These are phyloP conservation scores for Acipenser oxyrinchus DNA, from an alignment of 2,797 vertebrate genomes.

Conservation along the genomic window DNA sequence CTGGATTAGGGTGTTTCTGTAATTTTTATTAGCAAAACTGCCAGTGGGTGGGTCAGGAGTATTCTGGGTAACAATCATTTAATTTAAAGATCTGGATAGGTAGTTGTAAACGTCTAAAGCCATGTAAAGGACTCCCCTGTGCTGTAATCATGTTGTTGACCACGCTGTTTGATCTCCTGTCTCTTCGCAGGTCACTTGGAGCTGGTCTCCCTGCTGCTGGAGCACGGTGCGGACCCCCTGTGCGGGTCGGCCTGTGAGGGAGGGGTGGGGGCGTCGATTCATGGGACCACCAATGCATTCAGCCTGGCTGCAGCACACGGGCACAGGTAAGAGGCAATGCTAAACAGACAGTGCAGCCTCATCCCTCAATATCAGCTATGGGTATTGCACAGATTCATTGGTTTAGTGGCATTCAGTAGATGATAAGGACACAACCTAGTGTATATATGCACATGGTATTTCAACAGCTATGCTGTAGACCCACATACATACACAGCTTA, in stretches of 20 bases:
- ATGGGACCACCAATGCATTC: slow-evolving; percentile 71
- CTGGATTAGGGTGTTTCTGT: background rate
- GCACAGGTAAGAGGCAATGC: slow-evolving; percentile 55
- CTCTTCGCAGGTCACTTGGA: slow-evolving; percentile 63
- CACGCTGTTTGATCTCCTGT: background rate
- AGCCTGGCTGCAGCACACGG: slow-evolving; percentile 69
- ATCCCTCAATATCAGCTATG: background rate
- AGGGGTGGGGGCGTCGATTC: slow-evolving; percentile 59
- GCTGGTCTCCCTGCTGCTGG: slow-evolving; percentile 65
- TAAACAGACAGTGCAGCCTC: background rate
- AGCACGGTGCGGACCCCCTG: slow-evolving; percentile 67
- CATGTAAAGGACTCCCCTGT: background rate
- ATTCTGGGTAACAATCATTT: background rate
- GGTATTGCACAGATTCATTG: too few relatives aligned
- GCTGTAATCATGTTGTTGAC: background rate
- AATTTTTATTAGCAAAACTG: background rate
- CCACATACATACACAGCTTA: slow-evolving; percentile 16
- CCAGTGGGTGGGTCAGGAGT: background rate
- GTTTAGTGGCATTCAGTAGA: too few relatives aligned
- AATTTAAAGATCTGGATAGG: background rate
- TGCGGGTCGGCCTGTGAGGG: slow-evolving; percentile 65
- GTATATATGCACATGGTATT: background rate
- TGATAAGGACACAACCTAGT: too few relatives aligned
- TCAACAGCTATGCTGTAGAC: background rate
- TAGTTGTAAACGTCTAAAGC: background rate